Evolutionary conservation across 2,888 invertebrate genomes (phyloP), one percentile per base, ranked within the genome.

Genomic region (Branchellion lobata): DNA sequence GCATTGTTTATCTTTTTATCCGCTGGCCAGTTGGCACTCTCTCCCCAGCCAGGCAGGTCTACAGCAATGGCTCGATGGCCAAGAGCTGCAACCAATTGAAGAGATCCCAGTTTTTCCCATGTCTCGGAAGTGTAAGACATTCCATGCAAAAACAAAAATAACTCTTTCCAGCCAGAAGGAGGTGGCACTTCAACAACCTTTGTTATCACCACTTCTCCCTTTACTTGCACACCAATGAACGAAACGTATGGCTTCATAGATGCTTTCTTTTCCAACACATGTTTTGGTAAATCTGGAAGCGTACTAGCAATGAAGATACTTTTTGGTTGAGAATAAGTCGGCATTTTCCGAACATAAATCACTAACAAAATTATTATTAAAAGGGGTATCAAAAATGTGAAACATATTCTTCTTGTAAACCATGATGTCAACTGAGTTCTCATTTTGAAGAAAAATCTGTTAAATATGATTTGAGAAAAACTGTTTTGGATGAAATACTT

Each of bases 111-210:
- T 1, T 88, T 84, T 18, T 84, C 81, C 90, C 90, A 90, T 51
- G 86, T 87, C 81, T 87, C 81, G 0, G 89, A 89, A 2, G 85
- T 85, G 84, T 89, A 89, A n/a, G 84, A 83, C 69, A 84, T 84
- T 1, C 90, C 90, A 84, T 90, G 90, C 1, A 89, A 85, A 18
- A 90, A 84, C 1, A 89, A 83, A 1, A 89, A 31, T 14, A 3
- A 2, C 3, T 31, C n/a, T 18, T 31, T 31, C 33, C 33, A 27
- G 31, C 3, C 11, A 14, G 21, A 11, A 21, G 31, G 3, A 5
- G 71, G 3, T 14, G 14, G 71, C 24, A 29, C 33, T 29, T 24
- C 24, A 2, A 27, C 33, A 3, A 34, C 71, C 21, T 18, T 34
- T 29, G 21, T 71, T 71, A 3, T 34, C 5, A 31, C 29, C 68